These are phyloP conservation scores for Brachionus calyciflorus DNA, from an alignment of 1,140 invertebrate species.

Conservation along the genomic window DNA sequence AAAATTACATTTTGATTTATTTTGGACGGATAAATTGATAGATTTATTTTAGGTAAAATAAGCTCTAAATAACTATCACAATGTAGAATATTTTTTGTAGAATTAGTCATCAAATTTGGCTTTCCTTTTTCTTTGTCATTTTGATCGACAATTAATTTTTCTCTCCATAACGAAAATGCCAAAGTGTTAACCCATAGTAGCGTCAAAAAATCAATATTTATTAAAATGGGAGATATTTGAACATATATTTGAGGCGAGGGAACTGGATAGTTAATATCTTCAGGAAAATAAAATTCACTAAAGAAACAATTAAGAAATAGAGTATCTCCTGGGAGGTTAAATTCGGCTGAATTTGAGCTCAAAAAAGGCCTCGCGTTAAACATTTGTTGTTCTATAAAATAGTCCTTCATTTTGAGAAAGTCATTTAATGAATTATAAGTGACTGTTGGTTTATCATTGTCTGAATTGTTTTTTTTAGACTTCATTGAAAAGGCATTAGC, in stretches of 20 bases:
- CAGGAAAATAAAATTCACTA: slow-evolving; percentile 93
- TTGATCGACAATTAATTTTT: slow-evolving; percentile 11
- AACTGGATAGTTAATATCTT: slow-evolving; percentile 73
- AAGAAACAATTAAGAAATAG: slow-evolving; percentile 70
- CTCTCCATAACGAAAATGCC: slow-evolving; percentile 61
- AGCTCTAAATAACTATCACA: slow-evolving; percentile 43
- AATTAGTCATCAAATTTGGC: neutral
- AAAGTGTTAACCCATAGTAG: slow-evolving; percentile 91
- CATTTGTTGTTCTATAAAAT: slow-evolving; percentile 22
- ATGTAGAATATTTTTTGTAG: neutral
- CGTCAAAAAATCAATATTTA: slow-evolving; percentile 78
- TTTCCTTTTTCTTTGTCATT: neutral
- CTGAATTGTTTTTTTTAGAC: neutral
- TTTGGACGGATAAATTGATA: slow-evolving; percentile 34
- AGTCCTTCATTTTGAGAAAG: slow-evolving; percentile 37
- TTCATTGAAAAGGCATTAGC: neutral
- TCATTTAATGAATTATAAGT: slow-evolving; percentile 13
- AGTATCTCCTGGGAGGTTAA: slow-evolving; percentile 1
- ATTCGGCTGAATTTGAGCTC: slow-evolving; percentile 15
- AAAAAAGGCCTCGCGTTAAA: slow-evolving; percentile 26
- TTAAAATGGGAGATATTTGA: slow-evolving; percentile 79
- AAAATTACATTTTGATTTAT: neutral
- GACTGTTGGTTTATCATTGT: neutral
- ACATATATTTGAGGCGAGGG: slow-evolving; percentile 86
- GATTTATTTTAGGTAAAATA: slow-evolving; percentile 13